A percentile compares a stretch with the other conserved stretches of the same genome.
These are phyloP conservation scores for Laothoe populi DNA, from an alignment of 2,888 invertebrate species.

Conservation along the genomic window DNA sequence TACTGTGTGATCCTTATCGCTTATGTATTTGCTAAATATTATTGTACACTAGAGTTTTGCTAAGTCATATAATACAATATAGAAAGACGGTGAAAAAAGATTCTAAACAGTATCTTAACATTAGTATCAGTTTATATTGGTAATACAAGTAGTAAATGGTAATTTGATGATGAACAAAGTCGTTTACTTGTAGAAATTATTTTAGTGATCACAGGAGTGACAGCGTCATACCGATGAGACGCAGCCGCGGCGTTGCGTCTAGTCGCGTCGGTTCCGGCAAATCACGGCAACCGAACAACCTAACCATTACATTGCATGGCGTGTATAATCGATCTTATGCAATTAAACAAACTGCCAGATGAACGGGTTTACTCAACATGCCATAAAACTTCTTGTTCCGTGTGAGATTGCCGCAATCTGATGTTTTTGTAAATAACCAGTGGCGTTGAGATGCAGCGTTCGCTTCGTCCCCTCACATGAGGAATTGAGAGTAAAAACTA, in stretches of 20 bases:
- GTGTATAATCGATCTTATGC: conserved; percentile 68
- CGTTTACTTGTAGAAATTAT: not conserved
- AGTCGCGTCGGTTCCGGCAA: not conserved
- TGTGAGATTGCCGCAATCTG: conserved; percentile 62
- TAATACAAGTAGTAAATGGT: too few relatives aligned
- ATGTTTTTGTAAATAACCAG: conserved; percentile 66
- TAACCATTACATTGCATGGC: conserved; percentile 42
- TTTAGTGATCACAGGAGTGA: too few relatives aligned
- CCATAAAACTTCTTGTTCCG: conserved; percentile 72
- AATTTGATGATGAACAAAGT: not conserved
- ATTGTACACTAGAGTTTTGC: not conserved
- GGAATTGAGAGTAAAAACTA: conserved; percentile 64
- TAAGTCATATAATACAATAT: not conserved
- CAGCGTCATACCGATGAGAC: too few relatives aligned
- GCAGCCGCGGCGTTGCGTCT: too few relatives aligned
- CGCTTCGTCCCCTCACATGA: conserved; percentile 53
- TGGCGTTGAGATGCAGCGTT: conserved; percentile 59
- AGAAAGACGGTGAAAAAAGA: not conserved
- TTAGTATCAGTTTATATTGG: too few relatives aligned
- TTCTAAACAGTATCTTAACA: not conserved
- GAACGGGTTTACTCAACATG: conserved; percentile 50
- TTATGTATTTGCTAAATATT: not conserved
- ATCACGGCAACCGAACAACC: not conserved
- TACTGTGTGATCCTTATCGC: not conserved
- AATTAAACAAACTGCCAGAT: conserved; percentile 65